Evolutionary conservation across 2,888 invertebrate genomes (phyloP), one percentile per base, ranked within the genome.

Genomic region (Zhuqinia jingwanae): DNA sequence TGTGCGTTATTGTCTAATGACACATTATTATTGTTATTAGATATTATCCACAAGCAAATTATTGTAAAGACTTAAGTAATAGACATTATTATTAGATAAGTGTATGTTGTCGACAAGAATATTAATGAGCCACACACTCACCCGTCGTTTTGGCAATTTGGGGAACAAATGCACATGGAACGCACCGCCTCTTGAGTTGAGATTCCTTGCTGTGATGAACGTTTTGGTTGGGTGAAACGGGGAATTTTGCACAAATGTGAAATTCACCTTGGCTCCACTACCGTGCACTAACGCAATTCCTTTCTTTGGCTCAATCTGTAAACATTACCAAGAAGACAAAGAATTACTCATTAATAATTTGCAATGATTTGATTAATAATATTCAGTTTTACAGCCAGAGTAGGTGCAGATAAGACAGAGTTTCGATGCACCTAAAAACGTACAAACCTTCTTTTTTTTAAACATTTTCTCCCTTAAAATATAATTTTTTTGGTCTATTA

Each of bases 181-280:
- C 2, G 92, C 92, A 0, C 92, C 92, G 0, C 92, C 93, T 22
- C 90, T 83, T 1, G 90, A 90, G 1, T 89, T 87, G 27, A 93
- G 90, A 65, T 92, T 92, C n/a, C 91, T 90, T 17, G 93, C 90
- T 77, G 92, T 91, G 91, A 97, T 95, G 91, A 95, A 95, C 0
- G 96, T 93, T 93, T 96, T 96, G 0, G 97, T 97, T 0, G 97
- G 96, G 92, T 97, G 96, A 92, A 96, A 97, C 27, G 95, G 95
- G 0, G 96, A 96, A 45, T 95, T 94, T 92, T 98, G 98, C 0
- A 93, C 94, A 87, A 98, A 94, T 11, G 94, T 95, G 1, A 98
- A 94, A 77, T 95, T 95, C 0, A 98, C 98, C 91, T 95, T 95
- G 25, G 98, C 95, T 3, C 97, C 97, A 58, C 95, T 83, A 3